phyloP scores from a whole-genome alignment of 2,113 vertebrate genomes.

The Dicrurus megarhynchus region DNA sequence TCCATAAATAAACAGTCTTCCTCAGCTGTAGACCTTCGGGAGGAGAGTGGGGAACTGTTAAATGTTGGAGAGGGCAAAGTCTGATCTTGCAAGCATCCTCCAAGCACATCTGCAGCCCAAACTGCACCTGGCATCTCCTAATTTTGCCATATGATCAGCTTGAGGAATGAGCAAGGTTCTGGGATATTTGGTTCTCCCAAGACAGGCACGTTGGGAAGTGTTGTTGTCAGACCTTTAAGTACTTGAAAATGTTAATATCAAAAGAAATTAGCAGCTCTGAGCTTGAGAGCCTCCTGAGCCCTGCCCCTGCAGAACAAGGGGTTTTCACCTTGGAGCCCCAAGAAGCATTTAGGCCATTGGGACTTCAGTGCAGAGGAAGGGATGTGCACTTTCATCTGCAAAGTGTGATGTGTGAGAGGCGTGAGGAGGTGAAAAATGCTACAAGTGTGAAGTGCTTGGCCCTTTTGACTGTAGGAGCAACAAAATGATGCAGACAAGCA shows the following conservation, averaged over 20 bases:
- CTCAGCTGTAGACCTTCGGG: background rate
- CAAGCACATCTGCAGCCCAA: background rate
- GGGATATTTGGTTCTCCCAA: background rate
- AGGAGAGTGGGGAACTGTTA: background rate
- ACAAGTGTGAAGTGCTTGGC: rapidly evolving
- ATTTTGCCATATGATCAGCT: background rate
- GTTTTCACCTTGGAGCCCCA: background rate
- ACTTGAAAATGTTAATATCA: background rate
- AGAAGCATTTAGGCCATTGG: background rate
- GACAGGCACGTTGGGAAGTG: background rate
- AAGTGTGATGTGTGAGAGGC: background rate
- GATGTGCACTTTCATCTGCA: background rate
- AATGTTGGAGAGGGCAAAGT: background rate
- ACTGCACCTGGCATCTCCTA: background rate
- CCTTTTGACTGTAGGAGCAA: background rate
- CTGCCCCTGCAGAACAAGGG: background rate
- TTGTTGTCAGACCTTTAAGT: background rate
- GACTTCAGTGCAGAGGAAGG: background rate
- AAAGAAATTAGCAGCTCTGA: background rate
- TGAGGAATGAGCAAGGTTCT: background rate
- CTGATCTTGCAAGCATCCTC: rapidly evolving
- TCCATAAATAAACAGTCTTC: background rate
- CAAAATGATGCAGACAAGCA: background rate
- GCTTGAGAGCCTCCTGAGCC: background rate
- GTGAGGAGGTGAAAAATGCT: background rate